Evolutionary conservation across 92 coral and sea anemone species (phyloP).

Genomic region (Pocillopora meandrina): DNA sequence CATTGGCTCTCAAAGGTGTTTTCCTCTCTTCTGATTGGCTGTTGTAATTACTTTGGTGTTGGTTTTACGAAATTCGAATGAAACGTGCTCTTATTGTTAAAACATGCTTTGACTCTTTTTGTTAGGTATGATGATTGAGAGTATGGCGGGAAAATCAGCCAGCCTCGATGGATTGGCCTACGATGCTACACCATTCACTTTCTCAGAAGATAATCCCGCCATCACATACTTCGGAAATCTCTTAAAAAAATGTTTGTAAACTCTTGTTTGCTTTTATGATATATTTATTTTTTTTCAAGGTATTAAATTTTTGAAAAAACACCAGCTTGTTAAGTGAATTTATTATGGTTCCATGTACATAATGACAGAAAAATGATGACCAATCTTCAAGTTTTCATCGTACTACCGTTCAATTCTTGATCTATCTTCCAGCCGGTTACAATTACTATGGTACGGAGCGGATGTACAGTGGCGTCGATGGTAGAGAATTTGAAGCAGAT

Average conservation of each 20-base stretch:
- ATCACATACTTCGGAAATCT: constrained; percentile 92
- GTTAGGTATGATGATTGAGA: constrained; percentile 98
- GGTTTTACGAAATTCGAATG: too few species aligned
- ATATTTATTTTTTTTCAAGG: too few species aligned
- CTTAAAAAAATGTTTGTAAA: constrained; percentile 69
- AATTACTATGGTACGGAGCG: constrained; percentile 96
- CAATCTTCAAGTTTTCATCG: background rate
- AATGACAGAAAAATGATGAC: background rate
- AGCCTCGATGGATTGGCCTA: constrained; percentile 85
- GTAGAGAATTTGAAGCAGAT: constrained; percentile 96
- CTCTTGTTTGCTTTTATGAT: background rate
- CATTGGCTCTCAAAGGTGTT: too few species aligned
- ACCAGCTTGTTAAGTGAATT: too few species aligned
- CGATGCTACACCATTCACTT: constrained; percentile 98
- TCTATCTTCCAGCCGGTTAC: constrained; percentile 75
- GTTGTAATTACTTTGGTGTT: too few species aligned
- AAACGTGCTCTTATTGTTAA: too few species aligned
- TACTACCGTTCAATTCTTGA: too few species aligned
- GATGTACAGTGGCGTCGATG: constrained; percentile 97
- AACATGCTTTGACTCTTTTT: too few species aligned
- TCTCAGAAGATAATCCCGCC: constrained; percentile 93
- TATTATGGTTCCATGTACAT: too few species aligned
- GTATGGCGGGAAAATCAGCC: constrained; percentile 98
- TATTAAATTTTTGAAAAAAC: too few species aligned
- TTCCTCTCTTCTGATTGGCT: too few species aligned